Base-by-base conservation (phyloP, 2,113 vertebrate species). In the Gila orcuttii region DNA sequence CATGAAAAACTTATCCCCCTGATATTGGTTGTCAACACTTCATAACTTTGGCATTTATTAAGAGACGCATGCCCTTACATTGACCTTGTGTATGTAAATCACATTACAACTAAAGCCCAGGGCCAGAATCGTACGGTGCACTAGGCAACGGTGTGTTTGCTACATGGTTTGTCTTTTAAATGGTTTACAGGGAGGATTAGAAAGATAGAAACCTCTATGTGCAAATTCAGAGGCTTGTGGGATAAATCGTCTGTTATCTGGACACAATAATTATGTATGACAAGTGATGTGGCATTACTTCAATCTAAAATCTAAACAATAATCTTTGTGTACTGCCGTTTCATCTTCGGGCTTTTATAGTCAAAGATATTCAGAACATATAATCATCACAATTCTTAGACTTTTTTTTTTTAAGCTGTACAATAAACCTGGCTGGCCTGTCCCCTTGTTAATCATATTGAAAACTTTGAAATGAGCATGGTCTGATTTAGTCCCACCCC, bases 11-110 rank as follows among this genome's bases (percentile, higher is more conserved):
- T 94, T 95, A 93, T 87, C 91, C 90, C 94, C 91, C 85, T 94
- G 91, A 95, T 95, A 95, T 96, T 96, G 96, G 96, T 95, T 96
- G 93, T 95, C 93, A 95, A 95, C 96, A 94, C 96, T 98, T 97
- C 96, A 96, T 98, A 97, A 97, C 95, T 93, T 93, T 96, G 96
- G 93, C 97, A 95, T 96, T 99, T 99, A 99, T 99, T 99, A 98
- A 98, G 96, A 97, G 96, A 92, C 93, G 93, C 93, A 94, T 91
- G 95, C 94, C 95, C 94, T 91, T 90, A 90, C 92, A 93, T 91
- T 96, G 96, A 95, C 96, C 95, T 86, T 93, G 92, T 95, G 95
- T 96, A 95, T 96, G 95, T 95, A 97, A 97, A 99, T 98, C 97
- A 94, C 95, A 97, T 98, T 96, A 97, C 93, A 84, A 88, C 90